phyloP scores from a whole-genome alignment of 2,113 vertebrate species.

The Neolamprologus longior region DNA sequence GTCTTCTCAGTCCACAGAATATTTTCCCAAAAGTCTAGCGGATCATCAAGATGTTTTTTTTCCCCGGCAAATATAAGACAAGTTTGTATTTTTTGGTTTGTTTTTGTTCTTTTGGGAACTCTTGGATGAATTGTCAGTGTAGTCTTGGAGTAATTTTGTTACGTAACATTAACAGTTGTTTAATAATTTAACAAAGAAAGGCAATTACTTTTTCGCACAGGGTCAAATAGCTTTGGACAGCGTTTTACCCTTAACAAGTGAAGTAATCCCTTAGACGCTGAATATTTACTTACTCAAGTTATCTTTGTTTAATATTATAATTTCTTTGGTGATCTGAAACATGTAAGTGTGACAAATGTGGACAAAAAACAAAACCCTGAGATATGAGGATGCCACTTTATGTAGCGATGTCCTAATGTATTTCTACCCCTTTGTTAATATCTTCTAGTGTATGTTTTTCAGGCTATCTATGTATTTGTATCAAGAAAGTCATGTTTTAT shows the following conservation, averaged over 20 bases:
- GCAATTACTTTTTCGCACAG: fast-evolving
- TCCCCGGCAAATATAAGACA: fast-evolving
- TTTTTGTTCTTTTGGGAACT: not conserved
- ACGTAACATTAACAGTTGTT: not conserved
- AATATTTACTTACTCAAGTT: not conserved
- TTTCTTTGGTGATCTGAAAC: not conserved
- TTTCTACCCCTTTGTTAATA: not conserved
- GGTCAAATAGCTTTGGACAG: not conserved
- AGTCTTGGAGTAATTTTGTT: not conserved
- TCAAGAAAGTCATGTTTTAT: not conserved
- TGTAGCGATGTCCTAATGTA: not conserved
- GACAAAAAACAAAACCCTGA: not conserved
- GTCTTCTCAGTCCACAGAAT: not conserved
- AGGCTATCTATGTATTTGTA: not conserved
- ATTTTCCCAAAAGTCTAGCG: fast-evolving
- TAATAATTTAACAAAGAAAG: not conserved
- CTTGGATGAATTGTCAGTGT: fast-evolving
- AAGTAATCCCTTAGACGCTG: fast-evolving
- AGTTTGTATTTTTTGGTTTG: not conserved
- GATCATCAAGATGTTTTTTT: not conserved
- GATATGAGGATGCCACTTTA: not conserved
- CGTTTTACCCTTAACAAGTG: not conserved
- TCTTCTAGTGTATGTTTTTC: not conserved
- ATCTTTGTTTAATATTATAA: not conserved
- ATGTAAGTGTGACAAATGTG: not conserved